Conservation (phyloP, 2,113 vertebrate species). For the Entomyzon cyanotis region DNA sequence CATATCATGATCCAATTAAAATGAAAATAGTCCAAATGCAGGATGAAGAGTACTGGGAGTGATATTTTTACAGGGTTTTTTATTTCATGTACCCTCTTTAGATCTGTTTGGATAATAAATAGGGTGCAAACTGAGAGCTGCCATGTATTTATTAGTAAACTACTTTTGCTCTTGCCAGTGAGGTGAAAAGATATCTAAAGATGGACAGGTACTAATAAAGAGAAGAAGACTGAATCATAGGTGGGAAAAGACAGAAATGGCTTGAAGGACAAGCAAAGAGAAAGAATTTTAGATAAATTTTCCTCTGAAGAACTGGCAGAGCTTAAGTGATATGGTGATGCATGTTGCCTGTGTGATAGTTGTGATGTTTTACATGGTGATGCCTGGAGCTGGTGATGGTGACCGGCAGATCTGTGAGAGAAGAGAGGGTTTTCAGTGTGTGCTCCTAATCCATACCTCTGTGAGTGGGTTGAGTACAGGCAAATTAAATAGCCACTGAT, state of each 20-base stretch:
- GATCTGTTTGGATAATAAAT: not conserved
- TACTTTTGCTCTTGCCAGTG: not conserved
- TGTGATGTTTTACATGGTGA: not conserved
- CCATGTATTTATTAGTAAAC: not conserved
- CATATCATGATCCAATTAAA: constrained; percentile 14
- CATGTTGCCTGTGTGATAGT: not conserved
- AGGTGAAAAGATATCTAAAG: not conserved
- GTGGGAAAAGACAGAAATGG: not conserved
- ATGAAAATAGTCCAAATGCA: not conserved
- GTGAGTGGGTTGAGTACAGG: not conserved
- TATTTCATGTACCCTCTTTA: not conserved
- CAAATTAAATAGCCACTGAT: not conserved
- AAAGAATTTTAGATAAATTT: not conserved
- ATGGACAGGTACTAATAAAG: not conserved
- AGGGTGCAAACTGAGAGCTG: not conserved
- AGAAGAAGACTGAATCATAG: not conserved
- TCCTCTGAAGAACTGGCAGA: not conserved
- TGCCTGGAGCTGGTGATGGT: not conserved
- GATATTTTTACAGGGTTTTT: not conserved
- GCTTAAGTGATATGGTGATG: not conserved
- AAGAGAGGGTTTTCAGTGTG: not conserved
- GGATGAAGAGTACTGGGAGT: not conserved
- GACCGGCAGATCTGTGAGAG: not conserved
- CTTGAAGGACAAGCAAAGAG: not conserved
- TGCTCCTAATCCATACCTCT: not conserved